A percentile compares a stretch with the other conserved stretches of the same genome.
Evolutionary conservation across 2,113 vertebrate species (phyloP).

Genomic region (Tragelaphus buxtoni): DNA sequence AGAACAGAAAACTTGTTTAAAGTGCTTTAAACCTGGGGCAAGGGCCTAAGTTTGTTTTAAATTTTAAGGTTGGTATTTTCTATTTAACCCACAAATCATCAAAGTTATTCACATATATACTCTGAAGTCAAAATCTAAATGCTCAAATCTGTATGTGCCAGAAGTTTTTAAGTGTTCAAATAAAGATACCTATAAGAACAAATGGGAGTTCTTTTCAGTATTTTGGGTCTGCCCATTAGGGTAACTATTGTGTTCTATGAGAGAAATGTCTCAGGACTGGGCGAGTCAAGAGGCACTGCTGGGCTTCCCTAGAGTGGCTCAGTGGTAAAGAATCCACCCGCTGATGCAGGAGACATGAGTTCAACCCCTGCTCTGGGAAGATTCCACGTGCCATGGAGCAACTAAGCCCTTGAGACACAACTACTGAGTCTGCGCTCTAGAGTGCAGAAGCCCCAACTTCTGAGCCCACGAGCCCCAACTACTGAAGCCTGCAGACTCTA

Average conservation of each 20-base stretch:
- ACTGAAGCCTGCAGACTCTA: not conserved
- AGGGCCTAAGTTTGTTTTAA: not conserved
- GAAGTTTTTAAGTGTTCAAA: constrained; percentile 49
- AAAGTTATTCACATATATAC: not conserved
- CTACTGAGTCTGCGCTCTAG: not conserved
- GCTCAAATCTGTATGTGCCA: constrained; percentile 22
- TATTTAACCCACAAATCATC: not conserved
- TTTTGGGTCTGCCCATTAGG: not conserved
- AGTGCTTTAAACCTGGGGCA: not conserved
- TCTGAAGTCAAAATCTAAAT: not conserved
- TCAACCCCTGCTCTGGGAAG: not conserved
- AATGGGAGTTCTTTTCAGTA: not conserved
- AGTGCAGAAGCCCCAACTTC: not conserved
- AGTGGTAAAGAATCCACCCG: not conserved
- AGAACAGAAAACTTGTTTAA: not conserved
- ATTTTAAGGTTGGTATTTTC: not conserved
- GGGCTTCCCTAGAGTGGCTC: not conserved
- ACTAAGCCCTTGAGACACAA: not conserved
- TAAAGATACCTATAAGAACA: constrained; percentile 42
- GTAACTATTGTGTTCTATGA: not conserved
- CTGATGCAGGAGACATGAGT: not conserved
- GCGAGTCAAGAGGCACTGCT: not conserved
- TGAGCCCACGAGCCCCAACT: not conserved
- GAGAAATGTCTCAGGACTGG: not conserved
- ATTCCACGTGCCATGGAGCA: not conserved